Evolutionary conservation across 2,113 vertebrate genomes (phyloP).

Genomic region (Lucifuga dentata): DNA sequence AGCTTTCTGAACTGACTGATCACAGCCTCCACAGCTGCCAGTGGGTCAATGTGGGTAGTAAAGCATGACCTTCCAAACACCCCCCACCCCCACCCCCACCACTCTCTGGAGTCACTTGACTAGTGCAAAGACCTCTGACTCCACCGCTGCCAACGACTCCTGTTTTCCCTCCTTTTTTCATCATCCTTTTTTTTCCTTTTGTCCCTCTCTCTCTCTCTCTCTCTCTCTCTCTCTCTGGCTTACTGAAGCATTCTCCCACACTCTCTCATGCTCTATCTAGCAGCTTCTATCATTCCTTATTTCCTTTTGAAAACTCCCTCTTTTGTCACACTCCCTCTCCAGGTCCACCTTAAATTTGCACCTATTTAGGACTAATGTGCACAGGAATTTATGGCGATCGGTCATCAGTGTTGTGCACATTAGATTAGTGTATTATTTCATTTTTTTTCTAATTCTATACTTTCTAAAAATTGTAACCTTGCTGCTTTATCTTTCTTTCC

Average conservation of each 20-base stretch:
- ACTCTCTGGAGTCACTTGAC: constrained; percentile 70
- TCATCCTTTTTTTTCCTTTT: constrained; percentile 24
- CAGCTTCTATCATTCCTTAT: not conserved
- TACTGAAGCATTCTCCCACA: constrained; percentile 9
- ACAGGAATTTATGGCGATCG: no score
- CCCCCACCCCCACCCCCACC: not conserved
- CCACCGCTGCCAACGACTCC: constrained; percentile 47
- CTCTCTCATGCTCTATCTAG: constrained; percentile 10
- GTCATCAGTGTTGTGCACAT: no score
- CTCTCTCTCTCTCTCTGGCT: constrained; percentile 8
- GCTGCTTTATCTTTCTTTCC: no score
- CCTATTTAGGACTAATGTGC: no score
- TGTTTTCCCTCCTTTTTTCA: constrained; percentile 40
- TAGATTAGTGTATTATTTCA: no score
- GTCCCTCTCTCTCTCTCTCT: constrained; percentile 4
- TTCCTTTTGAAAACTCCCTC: constrained; percentile 9
- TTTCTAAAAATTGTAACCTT: no score
- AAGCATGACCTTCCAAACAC: constrained; percentile 68
- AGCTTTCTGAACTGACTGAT: constrained; percentile 28
- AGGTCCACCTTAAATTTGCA: not conserved
- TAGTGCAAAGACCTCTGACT: constrained; percentile 70
- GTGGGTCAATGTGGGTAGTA: constrained; percentile 75
- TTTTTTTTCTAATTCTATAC: no score
- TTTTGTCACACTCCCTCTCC: not conserved
- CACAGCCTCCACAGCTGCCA: constrained; percentile 55